Evolutionary conservation across 2,113 vertebrate species (phyloP).

Genomic region (Tichodroma muraria): DNA sequence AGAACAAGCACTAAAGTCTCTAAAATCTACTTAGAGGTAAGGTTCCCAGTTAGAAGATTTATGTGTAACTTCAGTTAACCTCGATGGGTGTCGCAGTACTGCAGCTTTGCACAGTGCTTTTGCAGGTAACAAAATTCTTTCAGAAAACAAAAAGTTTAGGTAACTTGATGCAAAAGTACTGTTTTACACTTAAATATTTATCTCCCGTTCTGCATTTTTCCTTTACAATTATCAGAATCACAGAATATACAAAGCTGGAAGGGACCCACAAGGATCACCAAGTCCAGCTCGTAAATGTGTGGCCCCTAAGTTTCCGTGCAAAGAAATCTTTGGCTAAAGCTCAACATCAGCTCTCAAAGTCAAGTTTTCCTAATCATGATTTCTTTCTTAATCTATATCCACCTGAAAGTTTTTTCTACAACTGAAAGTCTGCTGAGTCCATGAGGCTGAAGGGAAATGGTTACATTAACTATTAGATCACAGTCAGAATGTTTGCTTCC

Average conservation of each 20-base stretch:
- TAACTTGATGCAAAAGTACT: not conserved
- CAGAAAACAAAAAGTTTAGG: not conserved
- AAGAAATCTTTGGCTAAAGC: not conserved
- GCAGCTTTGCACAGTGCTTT: not conserved
- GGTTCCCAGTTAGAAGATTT: not conserved
- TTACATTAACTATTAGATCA: not conserved
- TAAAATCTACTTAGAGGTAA: not conserved
- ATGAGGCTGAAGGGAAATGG: not conserved
- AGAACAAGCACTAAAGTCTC: not conserved
- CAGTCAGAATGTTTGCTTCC: not conserved
- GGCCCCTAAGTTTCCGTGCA: not conserved
- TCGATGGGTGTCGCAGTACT: not conserved
- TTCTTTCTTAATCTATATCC: not conserved
- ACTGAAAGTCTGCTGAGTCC: not conserved
- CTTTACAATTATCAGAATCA: not conserved
- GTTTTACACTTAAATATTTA: not conserved
- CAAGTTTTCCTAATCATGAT: not conserved
- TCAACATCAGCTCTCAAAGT: not conserved
- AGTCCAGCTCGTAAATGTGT: accelerated
- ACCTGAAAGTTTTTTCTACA: not conserved
- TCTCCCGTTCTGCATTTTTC: not conserved
- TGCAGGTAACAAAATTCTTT: not conserved
- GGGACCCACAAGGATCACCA: not conserved
- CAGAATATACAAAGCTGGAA: not conserved
- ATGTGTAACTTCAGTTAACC: not conserved